These are phyloP conservation scores for Seriola quinqueradiata DNA, from an alignment of 2,113 vertebrate genomes.

Conservation along the genomic window DNA sequence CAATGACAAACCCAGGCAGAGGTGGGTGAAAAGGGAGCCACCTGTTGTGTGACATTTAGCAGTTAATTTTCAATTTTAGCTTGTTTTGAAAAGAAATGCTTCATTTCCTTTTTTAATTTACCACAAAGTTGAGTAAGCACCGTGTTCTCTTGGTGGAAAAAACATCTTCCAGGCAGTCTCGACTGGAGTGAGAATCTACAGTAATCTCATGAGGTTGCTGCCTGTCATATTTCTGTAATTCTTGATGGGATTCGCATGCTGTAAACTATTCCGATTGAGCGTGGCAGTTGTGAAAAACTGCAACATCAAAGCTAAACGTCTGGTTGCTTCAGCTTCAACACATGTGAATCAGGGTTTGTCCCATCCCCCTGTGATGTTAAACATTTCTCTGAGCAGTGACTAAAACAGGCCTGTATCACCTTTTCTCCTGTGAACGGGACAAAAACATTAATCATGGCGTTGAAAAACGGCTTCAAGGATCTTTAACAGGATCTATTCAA, in stretches of 20 bases:
- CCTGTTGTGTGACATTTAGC: conserved; percentile 58
- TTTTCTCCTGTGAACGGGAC: background rate
- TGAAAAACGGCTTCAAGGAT: conserved; percentile 12
- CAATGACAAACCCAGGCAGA: conserved; percentile 44
- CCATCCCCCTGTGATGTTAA: conserved; percentile 32
- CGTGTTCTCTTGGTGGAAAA: background rate
- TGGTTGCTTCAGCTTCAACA: conserved; percentile 7
- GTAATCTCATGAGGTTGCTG: conserved; percentile 49
- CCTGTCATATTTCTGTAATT: conserved; percentile 44
- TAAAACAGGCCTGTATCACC: conserved; percentile 9
- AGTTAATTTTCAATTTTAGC: conserved; percentile 25
- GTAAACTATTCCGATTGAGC: conserved; percentile 29
- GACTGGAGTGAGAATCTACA: conserved; percentile 28
- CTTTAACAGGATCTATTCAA: conserved; percentile 23
- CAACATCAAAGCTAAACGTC: conserved; percentile 56
- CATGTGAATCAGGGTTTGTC: conserved; percentile 17
- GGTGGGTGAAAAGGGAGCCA: conserved; percentile 45
- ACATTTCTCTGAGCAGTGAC: conserved; percentile 21
- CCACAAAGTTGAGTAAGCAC: conserved; percentile 22
- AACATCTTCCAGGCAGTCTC: conserved; percentile 32
- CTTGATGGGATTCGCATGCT: conserved; percentile 51
- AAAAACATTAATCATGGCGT: conserved; percentile 10
- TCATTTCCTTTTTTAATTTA: conserved; percentile 31
- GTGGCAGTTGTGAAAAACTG: background rate
- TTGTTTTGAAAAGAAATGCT: conserved; percentile 31